Evolutionary conservation across 2,888 invertebrate genomes (phyloP).

Genomic region (Eugnorisma glareosa): DNA sequence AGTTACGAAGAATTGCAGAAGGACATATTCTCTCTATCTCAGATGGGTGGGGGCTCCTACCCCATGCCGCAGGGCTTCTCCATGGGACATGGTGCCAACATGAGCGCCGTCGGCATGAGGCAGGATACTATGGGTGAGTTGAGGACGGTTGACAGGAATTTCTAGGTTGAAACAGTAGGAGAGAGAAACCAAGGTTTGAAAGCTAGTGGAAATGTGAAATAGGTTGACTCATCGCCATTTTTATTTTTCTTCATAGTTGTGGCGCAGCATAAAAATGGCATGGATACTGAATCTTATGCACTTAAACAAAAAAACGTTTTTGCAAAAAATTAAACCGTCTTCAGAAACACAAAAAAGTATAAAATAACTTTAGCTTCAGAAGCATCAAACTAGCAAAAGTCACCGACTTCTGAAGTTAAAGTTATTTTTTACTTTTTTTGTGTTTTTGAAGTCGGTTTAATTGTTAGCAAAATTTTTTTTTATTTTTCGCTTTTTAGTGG

Average conservation of each 20-base stretch:
- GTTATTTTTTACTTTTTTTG: too few relatives aligned
- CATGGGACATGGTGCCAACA: slow-evolving; percentile 97
- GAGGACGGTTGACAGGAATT: background rate
- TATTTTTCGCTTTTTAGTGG: too few relatives aligned
- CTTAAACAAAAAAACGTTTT: too few relatives aligned
- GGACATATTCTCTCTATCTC: slow-evolving; percentile 90
- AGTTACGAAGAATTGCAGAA: slow-evolving; percentile 89
- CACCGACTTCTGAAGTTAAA: too few relatives aligned
- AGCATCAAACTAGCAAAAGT: too few relatives aligned
- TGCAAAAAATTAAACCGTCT: too few relatives aligned
- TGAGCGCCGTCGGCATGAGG: slow-evolving; percentile 97
- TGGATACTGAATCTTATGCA: too few relatives aligned
- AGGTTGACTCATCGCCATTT: background rate
- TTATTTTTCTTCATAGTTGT: background rate
- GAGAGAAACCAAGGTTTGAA: background rate
- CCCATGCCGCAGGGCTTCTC: slow-evolving; percentile 99
- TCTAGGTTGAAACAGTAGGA: background rate
- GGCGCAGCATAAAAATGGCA: background rate
- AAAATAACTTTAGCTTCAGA: too few relatives aligned
- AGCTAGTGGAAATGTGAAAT: background rate
- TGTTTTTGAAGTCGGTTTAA: too few relatives aligned
- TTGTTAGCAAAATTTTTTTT: too few relatives aligned
- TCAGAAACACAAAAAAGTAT: too few relatives aligned
- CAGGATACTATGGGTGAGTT: slow-evolving; percentile 88
- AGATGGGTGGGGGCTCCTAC: slow-evolving; percentile 98